Base-by-base conservation (phyloP, 2,888 invertebrate species). In the Drosophila recens region DNA sequence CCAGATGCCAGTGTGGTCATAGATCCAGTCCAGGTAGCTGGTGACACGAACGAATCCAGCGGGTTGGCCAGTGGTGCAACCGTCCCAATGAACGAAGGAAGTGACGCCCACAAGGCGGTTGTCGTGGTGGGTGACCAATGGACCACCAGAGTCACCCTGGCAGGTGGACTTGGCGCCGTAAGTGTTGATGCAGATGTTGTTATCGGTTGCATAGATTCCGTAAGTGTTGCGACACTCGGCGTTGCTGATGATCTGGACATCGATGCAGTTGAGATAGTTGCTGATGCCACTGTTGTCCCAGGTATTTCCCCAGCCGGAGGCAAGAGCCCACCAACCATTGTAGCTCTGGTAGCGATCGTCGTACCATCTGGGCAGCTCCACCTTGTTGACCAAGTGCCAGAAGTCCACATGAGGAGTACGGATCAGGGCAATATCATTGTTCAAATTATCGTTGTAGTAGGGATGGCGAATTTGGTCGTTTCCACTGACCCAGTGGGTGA, bases 121-220 rank as follows among this genome's bases (percentile, higher is more conserved):
- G 20, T 72, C 73, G 4, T 79, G 77, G 17, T 85, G 68, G 2
- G 79, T 66, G 3, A 90, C 86, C 67, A 93, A 73, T n/a, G 93
- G 93, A 23, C 93, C 93, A 17, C 93, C 93, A 45, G 92, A 92
- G 76, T 93, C 93, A 10, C 93, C 93, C 27, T 75, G 87, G 82
- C 93, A 93, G 53, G 91, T 91, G 36, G 92, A 90, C 58, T 80
- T 91, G 42, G 68, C 72, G 9, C 72, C 74, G 1, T 65, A 40
- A 0, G 57, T 91, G 87, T 34, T 70, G 8, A 87, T 71, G 62
- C 83, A 83, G 49, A 83, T 67, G 52, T 69, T 79, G 42, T 74
- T 36, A 6, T 79, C 79, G 40, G 65, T 59, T 5, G 86, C 70
- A 5, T 75, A 77, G 56, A 90, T 62, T 8, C 91, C 91, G 34